Evolutionary conservation across 2,888 invertebrate species (phyloP).

Genomic region (Hypsopygia costalis): DNA sequence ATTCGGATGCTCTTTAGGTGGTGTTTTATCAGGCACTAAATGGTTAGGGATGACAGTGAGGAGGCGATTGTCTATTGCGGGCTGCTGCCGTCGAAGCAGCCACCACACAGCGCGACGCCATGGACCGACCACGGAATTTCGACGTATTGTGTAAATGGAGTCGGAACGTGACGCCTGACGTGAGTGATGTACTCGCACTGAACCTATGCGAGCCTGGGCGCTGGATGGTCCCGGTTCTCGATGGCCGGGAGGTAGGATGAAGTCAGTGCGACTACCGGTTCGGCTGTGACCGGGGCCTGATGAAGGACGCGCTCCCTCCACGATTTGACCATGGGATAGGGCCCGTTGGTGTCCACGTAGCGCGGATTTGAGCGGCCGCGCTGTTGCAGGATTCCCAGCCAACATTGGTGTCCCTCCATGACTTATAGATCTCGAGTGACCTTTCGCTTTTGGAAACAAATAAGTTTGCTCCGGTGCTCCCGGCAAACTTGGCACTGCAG

Average conservation of each 20-base stretch:
- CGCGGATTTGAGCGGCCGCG: conserved; percentile 87
- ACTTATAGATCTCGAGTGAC: conserved; percentile 91
- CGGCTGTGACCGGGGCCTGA: conserved; percentile 86
- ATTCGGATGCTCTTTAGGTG: conserved; percentile 90
- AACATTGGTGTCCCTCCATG: conserved; percentile 86
- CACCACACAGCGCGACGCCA: conserved; percentile 85
- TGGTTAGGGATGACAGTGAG: conserved; percentile 92
- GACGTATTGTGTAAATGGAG: conserved; percentile 92
- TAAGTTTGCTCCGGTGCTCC: conserved; percentile 77
- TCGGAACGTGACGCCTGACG: conserved; percentile 94
- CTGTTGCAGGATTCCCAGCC: conserved; percentile 60
- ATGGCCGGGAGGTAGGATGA: conserved; percentile 93
- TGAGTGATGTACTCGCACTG: conserved; percentile 83
- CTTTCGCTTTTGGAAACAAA: conserved; percentile 76
- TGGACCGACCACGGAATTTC: conserved; percentile 85
- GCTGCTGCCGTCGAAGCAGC: conserved; percentile 81
- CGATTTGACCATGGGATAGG: conserved; percentile 92
- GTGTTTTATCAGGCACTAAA: conserved; percentile 89
- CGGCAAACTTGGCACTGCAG: conserved; percentile 69
- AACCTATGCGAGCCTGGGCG: conserved; percentile 69
- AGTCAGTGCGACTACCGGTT: conserved; percentile 92
- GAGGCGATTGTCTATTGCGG: conserved; percentile 84
- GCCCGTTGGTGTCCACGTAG: conserved; percentile 90
- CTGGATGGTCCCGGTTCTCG: conserved; percentile 81
- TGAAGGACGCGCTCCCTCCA: conserved; percentile 74